phyloP scores from a whole-genome alignment of 2,113 vertebrate genomes.

The Corythaeola cristata region DNA sequence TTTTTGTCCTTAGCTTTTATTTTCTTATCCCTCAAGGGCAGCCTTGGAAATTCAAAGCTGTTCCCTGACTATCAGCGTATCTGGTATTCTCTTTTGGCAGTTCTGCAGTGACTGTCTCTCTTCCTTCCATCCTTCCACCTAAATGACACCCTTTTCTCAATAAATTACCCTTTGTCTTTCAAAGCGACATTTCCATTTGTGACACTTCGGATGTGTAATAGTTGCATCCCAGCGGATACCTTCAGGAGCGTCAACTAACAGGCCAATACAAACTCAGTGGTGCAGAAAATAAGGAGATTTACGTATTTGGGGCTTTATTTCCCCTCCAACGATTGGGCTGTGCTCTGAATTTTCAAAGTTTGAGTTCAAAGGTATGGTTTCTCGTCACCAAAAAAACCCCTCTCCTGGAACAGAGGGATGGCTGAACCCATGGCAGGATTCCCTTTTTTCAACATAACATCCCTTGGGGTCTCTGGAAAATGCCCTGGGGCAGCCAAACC shows the following conservation, averaged over 20 bases:
- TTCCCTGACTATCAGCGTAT: background rate
- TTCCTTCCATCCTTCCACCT: conserved; percentile 20
- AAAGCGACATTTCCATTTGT: background rate
- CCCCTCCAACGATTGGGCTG: background rate
- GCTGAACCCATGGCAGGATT: background rate
- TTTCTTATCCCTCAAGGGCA: conserved; percentile 62
- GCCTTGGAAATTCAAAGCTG: background rate
- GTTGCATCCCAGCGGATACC: conserved; percentile 3
- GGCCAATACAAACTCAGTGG: background rate
- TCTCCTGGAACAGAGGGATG: background rate
- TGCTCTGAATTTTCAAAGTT: background rate
- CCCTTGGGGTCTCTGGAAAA: background rate
- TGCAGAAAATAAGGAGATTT: conserved; percentile 55
- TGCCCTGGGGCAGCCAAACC: background rate
- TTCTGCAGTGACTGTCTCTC: conserved; percentile 9
- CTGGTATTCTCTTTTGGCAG: conserved; percentile 25
- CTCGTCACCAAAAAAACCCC: background rate
- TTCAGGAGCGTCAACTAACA: background rate
- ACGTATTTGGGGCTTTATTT: background rate
- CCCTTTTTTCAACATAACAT: background rate
- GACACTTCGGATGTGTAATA: conserved; percentile 49
- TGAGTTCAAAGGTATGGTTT: background rate
- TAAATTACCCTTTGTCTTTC: conserved; percentile 68
- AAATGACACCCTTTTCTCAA: conserved; percentile 65
- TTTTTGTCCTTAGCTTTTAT: conserved; percentile 38